A percentile compares a stretch with the other conserved stretches of the same genome.
phyloP scores from a whole-genome alignment of 2,113 vertebrate species.

The Platichthys flesus region DNA sequence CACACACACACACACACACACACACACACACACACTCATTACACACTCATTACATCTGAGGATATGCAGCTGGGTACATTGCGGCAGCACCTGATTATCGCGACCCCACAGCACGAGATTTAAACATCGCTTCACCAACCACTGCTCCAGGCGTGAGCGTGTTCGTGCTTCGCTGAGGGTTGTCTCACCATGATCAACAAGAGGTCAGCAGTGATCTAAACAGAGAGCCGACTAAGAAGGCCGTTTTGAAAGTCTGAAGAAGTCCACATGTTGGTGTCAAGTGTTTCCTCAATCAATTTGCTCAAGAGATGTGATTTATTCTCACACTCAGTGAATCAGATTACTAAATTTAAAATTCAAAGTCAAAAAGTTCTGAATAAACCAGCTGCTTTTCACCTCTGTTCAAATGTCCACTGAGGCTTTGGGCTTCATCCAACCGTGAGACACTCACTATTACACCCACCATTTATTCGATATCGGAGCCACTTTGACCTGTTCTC shows the following conservation, averaged over 20 bases:
- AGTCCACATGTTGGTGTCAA: neutral
- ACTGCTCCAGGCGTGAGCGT: conserved; percentile 4
- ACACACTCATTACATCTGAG: neutral
- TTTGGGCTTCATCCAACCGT: neutral
- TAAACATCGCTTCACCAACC: conserved; percentile 47
- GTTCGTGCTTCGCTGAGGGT: neutral
- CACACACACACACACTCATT: neutral
- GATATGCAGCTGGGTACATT: conserved; percentile 24
- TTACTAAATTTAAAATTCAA: neutral
- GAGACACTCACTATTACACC: neutral
- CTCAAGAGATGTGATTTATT: neutral
- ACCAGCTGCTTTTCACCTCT: neutral
- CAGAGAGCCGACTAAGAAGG: too few relatives aligned
- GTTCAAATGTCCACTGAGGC: neutral
- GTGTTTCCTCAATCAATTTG: neutral
- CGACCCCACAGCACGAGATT: conserved; percentile 46
- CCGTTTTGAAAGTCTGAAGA: too few relatives aligned
- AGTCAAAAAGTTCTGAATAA: neutral
- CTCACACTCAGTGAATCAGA: neutral
- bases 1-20: too few relatives aligned
- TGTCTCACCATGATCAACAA: neutral
- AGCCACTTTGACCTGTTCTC: neutral
- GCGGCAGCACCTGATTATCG: conserved; percentile 6
- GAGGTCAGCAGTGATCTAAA: too few relatives aligned
- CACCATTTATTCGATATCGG: neutral